Conservation (phyloP, 2,113 vertebrate genomes). For the Epinephelus lanceolatus region DNA sequence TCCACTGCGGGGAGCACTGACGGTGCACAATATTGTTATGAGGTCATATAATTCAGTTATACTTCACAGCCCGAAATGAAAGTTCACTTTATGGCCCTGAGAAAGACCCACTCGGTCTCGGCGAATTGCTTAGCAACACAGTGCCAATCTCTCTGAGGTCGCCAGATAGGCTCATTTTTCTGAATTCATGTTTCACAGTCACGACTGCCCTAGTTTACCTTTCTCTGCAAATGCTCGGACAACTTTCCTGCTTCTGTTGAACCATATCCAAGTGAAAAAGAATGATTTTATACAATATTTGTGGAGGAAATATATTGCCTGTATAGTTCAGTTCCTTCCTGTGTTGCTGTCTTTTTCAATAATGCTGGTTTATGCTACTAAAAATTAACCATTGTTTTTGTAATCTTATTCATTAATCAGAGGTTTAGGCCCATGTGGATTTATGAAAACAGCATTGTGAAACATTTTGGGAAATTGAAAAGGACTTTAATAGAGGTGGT, state of each 20-base stretch:
- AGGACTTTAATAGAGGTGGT: neutral
- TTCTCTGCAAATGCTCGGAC: neutral
- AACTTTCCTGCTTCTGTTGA: neutral
- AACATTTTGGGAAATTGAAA: neutral
- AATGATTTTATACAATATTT: too few relatives aligned
- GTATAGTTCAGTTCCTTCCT: neutral
- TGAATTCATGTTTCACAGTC: conserved; percentile 27
- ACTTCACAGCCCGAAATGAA: conserved; percentile 47
- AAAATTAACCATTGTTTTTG: neutral
- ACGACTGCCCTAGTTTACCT: neutral
- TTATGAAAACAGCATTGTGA: neutral
- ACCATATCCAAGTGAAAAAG: neutral
- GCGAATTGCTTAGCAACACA: conserved; percentile 70
- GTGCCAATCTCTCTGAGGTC: conserved; percentile 39
- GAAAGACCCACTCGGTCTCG: conserved; percentile 18
- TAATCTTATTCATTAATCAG: neutral
- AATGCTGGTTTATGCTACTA: neutral
- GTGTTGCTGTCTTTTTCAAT: neutral
- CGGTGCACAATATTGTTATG: conserved; percentile 29
- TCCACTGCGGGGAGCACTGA: conserved; percentile 14
- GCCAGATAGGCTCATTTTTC: conserved; percentile 37
- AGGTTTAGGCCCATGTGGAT: neutral
- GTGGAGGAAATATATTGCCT: neutral
- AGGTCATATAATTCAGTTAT: conserved; percentile 51
- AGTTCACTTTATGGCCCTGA: conserved; percentile 44